These are phyloP conservation scores for Panopea generosa DNA, from an alignment of 2,888 invertebrate genomes.

Conservation along the genomic window DNA sequence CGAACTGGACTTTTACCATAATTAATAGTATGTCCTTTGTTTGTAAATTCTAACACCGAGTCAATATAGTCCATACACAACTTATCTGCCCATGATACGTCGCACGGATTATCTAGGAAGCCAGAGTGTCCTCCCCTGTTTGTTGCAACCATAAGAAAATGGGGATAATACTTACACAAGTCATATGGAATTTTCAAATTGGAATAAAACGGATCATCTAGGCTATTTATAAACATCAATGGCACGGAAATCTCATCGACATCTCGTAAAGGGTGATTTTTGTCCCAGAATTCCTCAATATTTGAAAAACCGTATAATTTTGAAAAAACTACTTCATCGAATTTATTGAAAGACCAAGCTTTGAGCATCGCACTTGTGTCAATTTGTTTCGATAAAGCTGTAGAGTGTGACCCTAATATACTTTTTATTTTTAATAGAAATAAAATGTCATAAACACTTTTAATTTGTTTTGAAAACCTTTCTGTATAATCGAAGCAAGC, in stretches of 20 bases:
- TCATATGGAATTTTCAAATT: conserved; percentile 75
- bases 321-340: conserved; percentile 72
- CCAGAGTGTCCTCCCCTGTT: conserved; percentile 81
- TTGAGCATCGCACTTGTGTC: conserved; percentile 67
- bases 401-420: conserved; percentile 70
- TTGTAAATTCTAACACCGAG: conserved; percentile 71
- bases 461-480: conserved; percentile 49
- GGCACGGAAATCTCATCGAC: conserved; percentile 81
- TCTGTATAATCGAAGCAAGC: conserved; percentile 70
- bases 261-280: conserved; percentile 79
- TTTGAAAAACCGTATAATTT: conserved; percentile 64
- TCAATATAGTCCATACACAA: conserved; percentile 73
- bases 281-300: conserved; percentile 80
- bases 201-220: conserved; percentile 79
- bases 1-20: conserved; percentile 60
- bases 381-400: conserved; percentile 67
- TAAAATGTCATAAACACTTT: conserved; percentile 69
- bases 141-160: conserved; percentile 77
- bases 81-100: conserved; percentile 73
- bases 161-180: conserved; percentile 78
- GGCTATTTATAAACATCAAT: conserved; percentile 77
- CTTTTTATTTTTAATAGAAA: conserved; percentile 69
- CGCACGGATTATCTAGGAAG: conserved; percentile 71
- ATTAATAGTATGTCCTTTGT: conserved; percentile 69
- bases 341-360: conserved; percentile 65